Evolutionary conservation across 92 coral and sea anemone genomes (phyloP).

Genomic region (Blastomussa wellsi): DNA sequence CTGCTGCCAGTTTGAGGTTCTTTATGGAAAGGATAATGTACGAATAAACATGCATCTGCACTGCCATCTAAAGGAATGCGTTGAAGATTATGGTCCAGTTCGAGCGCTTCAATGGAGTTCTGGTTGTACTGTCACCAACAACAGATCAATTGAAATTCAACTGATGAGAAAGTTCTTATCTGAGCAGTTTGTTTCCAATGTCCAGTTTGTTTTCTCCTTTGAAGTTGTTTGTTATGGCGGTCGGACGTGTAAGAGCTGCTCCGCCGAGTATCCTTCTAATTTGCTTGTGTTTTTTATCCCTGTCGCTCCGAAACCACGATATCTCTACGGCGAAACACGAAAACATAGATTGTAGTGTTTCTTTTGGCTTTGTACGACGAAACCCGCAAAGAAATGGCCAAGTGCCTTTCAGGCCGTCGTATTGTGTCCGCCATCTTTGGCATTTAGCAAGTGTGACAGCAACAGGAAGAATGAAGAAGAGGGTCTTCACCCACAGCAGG

Average conservation of each 20-base stretch:
- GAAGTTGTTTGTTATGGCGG: too few species aligned
- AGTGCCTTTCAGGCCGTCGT: slow-evolving; percentile 8
- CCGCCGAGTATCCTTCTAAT: slow-evolving; percentile 17
- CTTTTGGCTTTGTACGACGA: slow-evolving; percentile 11
- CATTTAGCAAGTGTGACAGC: slow-evolving; percentile 1
- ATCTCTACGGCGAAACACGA: slow-evolving; percentile 24
- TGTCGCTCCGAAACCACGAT: slow-evolving; percentile 15
- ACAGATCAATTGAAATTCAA: too few species aligned
- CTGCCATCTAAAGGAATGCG: too few species aligned
- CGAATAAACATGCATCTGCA: too few species aligned
- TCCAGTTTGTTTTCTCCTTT: too few species aligned
- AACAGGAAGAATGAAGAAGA: slow-evolving; percentile 28
- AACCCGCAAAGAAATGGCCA: slow-evolving; percentile 36
- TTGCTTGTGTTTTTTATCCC: slow-evolving; percentile 8
- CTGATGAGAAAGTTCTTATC: too few species aligned
- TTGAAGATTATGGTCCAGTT: too few species aligned
- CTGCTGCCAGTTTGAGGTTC: too few species aligned
- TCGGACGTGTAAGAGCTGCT: slow-evolving; percentile 29
- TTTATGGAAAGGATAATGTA: too few species aligned
- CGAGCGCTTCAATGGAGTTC: too few species aligned
- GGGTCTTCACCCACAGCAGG: slow-evolving; percentile 4
- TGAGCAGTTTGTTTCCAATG: too few species aligned
- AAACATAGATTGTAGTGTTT: slow-evolving; percentile 23
- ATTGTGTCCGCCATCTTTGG: slow-evolving; percentile 32
- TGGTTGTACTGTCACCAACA: too few species aligned